Conservation (phyloP, 1,140 invertebrate species). For the Aphelinus atriplicis region DNA sequence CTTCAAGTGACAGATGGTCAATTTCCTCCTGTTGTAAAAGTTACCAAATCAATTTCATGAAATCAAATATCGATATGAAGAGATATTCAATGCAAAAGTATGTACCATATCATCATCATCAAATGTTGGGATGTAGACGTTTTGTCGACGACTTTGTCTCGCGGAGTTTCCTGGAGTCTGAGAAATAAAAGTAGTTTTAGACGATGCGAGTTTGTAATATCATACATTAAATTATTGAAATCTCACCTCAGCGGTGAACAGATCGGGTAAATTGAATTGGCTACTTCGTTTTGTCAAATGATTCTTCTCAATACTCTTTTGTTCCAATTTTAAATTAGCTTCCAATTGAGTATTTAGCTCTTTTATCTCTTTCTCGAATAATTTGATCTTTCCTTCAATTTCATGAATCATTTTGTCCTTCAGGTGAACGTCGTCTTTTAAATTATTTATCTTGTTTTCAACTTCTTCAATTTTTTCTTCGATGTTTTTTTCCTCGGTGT, state of each 20-base stretch:
- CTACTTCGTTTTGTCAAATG: not conserved
- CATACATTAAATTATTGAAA: not conserved
- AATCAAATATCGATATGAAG: slow-evolving; percentile 11
- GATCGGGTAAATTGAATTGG: not conserved
- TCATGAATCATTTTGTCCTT: not conserved
- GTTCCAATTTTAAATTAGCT: slow-evolving; percentile 6
- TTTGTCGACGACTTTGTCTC: slow-evolving; percentile 22
- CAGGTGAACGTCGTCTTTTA: slow-evolving; percentile 13
- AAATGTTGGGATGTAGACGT: slow-evolving; percentile 31
- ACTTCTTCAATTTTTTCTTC: slow-evolving; percentile 5
- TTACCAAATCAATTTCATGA: not conserved
- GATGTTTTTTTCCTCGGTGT: not conserved
- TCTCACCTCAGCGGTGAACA: slow-evolving; percentile 22
- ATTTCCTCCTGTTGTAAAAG: slow-evolving; percentile 19
- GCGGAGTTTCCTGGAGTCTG: slow-evolving; percentile 1
- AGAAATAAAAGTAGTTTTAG: too few species aligned
- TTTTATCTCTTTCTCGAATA: slow-evolving; percentile 15
- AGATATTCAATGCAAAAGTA: not conserved
- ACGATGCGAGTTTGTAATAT: not conserved
- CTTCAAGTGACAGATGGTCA: slow-evolving; percentile 29
- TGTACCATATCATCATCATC: slow-evolving; percentile 36
- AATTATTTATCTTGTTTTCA: slow-evolving; percentile 5
- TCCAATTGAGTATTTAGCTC: slow-evolving; percentile 8
- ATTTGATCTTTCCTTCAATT: slow-evolving; percentile 11
- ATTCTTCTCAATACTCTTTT: not conserved